Evolutionary conservation across 1,140 invertebrate genomes (phyloP).

Genomic region (Drosophila neocordata): DNA sequence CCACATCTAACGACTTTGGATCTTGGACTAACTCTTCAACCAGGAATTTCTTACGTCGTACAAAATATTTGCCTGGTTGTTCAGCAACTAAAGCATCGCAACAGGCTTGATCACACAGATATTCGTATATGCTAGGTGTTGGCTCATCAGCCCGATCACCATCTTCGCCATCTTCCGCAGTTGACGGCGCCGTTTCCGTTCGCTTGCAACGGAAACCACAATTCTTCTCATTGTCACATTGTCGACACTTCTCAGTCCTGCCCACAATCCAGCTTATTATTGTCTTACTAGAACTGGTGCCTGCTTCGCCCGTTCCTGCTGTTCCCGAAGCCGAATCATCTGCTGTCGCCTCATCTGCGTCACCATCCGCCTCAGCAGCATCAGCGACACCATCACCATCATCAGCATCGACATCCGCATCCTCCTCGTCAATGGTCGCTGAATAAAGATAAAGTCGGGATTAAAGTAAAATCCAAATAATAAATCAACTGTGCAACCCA

Average conservation of each 20-base stretch:
- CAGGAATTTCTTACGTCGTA: slow-evolving; percentile 81
- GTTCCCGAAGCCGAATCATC: slow-evolving; percentile 49
- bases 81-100: slow-evolving; percentile 74
- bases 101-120: slow-evolving; percentile 83
- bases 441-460: background rate
- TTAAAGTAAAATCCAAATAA: background rate
- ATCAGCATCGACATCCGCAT: slow-evolving; percentile 43
- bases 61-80: slow-evolving; percentile 80
- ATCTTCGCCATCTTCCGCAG: slow-evolving; percentile 19
- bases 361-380: slow-evolving; percentile 39
- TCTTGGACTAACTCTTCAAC: slow-evolving; percentile 67
- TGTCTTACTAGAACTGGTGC: slow-evolving; percentile 44
- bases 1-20: background rate
- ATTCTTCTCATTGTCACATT: slow-evolving; percentile 62
- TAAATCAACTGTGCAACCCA: background rate
- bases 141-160: slow-evolving; percentile 14
- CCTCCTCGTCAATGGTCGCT: slow-evolving; percentile 45
- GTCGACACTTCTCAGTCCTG: slow-evolving; percentile 59
- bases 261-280: slow-evolving; percentile 77
- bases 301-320: slow-evolving; percentile 37
- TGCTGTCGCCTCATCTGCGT: slow-evolving; percentile 55
- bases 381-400: slow-evolving; percentile 46
- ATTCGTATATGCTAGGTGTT: slow-evolving; percentile 33
- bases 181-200: slow-evolving; percentile 27
- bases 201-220: slow-evolving; percentile 73